A percentile compares a stretch with the other conserved stretches of the same genome.
phyloP scores from a whole-genome alignment of 2,113 vertebrate species.

The Zapornia atra region DNA sequence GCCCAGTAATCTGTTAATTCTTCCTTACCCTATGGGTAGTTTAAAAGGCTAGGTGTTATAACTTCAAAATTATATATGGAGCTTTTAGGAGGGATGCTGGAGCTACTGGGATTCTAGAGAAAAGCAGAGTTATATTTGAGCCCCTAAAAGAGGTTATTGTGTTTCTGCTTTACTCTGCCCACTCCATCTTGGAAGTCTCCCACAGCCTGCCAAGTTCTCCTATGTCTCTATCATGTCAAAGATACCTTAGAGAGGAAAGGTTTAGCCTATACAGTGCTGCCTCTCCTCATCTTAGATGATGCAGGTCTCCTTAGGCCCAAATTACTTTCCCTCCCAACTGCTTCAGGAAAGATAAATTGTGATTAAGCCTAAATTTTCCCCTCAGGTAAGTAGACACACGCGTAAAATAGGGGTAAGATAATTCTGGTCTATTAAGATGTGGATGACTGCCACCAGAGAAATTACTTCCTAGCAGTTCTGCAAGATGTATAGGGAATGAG shows the following conservation, averaged over 20 bases:
- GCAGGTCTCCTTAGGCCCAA: background rate
- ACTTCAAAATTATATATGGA: background rate
- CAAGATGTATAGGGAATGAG: background rate
- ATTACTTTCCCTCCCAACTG: background rate
- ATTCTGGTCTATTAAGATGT: background rate
- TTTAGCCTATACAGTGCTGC: background rate
- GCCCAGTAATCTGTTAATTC: background rate
- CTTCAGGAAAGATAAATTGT: background rate
- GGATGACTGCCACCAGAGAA: background rate
- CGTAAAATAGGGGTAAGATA: background rate
- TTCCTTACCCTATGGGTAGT: background rate
- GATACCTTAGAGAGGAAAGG: background rate
- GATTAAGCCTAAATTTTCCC: background rate
- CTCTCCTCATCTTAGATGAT: background rate
- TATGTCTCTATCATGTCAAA: background rate
- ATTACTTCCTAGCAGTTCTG: background rate
- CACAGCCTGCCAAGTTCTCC: background rate
- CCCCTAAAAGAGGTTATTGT: background rate
- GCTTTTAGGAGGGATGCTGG: background rate
- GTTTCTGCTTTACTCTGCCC: background rate
- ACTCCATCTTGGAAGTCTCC: background rate
- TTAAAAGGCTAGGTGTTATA: background rate
- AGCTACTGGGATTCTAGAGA: background rate
- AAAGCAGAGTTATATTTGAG: background rate
- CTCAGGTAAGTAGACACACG: background rate